Base-by-base conservation (phyloP, 2,797 vertebrate genomes). In the Urocyon cinereoargenteus region DNA sequence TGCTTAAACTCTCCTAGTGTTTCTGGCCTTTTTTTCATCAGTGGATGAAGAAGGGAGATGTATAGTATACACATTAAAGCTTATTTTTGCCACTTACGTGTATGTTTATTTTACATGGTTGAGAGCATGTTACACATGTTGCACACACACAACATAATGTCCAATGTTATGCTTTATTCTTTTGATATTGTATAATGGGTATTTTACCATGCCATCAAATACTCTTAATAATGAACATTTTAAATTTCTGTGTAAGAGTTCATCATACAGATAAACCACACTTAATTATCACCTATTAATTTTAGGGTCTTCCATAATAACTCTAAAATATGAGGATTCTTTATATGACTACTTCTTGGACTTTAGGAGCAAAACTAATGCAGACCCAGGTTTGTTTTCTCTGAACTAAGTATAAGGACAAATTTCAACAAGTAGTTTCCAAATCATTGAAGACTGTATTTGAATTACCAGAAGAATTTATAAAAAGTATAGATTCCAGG, bases 181-280 rank as follows among this genome's bases (percentile, higher is more conserved):
- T 49, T 95, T 95, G 64, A 83, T 73, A 91, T 21, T 89, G 22
- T 79, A 2, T 34, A 87, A 57, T 59, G 49, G 55, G 8, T 77
- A 40, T 86, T 91, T 93, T 86, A 55, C 31, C 40, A 83, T 85
- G 45, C 26, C 40, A 68, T 89, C 93, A 73, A 95, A 96, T 94
- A 59, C 15, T 90, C 34, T 85, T 96, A 55, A 10, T 40, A 72
- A 86, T 66, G 21, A 81, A 73, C 31, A 87, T 84, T 66, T 77
- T 57, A 88, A 92, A 89, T 79, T 95, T 81, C 15, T 62, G 4
- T n/a, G 3, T 51, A 64, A 34, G 8, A 61, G 31, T 72, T 79
- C 3, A 53, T 90, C 18, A 26, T 68, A 62, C 8, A 59, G 83
- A 82, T 31, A 89, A 92, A 24, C 26, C 31, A 92, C 14, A 62